Evolutionary conservation across 2,113 vertebrate species (phyloP), one percentile per base, ranked within the genome.

Genomic region (Python bivittatus): DNA sequence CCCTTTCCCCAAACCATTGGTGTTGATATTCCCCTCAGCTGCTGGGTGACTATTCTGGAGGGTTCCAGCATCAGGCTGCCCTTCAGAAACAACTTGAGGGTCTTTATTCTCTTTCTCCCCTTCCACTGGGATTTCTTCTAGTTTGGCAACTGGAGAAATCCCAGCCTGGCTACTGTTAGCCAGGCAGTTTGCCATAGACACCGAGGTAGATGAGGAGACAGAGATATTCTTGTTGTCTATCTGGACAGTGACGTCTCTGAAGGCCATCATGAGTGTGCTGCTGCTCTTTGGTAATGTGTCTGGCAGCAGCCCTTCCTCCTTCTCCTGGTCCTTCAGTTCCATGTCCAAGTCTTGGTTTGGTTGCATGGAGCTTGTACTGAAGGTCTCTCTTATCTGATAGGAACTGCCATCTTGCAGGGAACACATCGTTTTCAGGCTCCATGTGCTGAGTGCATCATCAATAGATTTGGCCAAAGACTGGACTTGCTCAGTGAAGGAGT

Each of bases 181-280:
- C 95, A 98, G 97, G 57, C 98, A 98, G 95, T 99, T 99, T 93
- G 99, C 98, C 95, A 99, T 97, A 1, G 98, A 98, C 95, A 98
- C 98, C 0, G 98, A 98, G 85, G 99, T 98, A 95, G 99, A 98
- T 0, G 99, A 99, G 83, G 99, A 99, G 92, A 99, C 98, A 22
- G 98, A 99, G 97, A 99, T 99, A 95, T 99, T 99, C 95, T 99
- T 98, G 97, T 98, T 99, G 97, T 99, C 99, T 0, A 99, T 99
- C 97, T 99, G 99, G 92, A 99, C 99, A 0, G 99, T 99, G 94
- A 99, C 99, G 0, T 99, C 99, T 91, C 99, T 98, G 97, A 99
- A 99, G 92, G 99, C 99, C 99, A 99, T 99, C 98, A 99, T 99
- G 93, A 99, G 98, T 4, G 99, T 99, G 95, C 99, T 98, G 95